These are phyloP conservation scores for Xerus rutilus DNA, from an alignment of 2,797 vertebrate genomes.

Conservation along the genomic window DNA sequence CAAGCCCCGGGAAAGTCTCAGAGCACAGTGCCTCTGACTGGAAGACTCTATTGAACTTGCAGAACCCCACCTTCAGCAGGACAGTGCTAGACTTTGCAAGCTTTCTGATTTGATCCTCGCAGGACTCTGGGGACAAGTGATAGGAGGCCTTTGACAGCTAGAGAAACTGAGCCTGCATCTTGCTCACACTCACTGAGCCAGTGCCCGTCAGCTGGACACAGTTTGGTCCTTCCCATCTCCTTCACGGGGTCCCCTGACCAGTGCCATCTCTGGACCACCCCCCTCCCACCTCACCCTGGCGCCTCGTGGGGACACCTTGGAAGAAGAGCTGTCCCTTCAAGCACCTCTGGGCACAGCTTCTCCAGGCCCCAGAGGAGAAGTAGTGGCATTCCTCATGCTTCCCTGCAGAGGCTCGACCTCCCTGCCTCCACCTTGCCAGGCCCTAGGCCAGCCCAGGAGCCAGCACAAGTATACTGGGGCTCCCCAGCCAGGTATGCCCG, in stretches of 20 bases:
- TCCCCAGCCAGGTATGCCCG: not conserved
- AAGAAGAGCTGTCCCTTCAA: not conserved
- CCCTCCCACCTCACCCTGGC: not conserved
- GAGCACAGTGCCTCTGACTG: not conserved
- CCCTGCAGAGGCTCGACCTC: no score
- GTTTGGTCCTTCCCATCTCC: not conserved
- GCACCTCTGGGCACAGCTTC: not conserved
- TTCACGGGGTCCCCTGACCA: fast-evolving
- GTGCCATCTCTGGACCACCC: fast-evolving
- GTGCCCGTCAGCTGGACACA: not conserved
- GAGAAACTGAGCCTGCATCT: not conserved
- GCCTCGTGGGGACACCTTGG: not conserved
- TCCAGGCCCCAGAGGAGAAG: fast-evolving
- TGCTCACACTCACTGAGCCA: fast-evolving
- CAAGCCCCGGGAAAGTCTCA: fast-evolving
- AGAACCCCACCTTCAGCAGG: not conserved
- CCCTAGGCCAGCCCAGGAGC: no score
- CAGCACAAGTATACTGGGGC: not conserved
- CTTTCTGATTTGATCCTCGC: fast-evolving
- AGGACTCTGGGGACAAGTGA: not conserved
- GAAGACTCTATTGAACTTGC: not conserved
- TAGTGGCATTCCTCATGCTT: fast-evolving
- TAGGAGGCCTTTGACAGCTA: not conserved
- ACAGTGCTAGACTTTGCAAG: fast-evolving
- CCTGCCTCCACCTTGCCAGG: no score